These are phyloP conservation scores for Lanius ludovicianus DNA, from an alignment of 2,113 vertebrate species.

Conservation along the genomic window DNA sequence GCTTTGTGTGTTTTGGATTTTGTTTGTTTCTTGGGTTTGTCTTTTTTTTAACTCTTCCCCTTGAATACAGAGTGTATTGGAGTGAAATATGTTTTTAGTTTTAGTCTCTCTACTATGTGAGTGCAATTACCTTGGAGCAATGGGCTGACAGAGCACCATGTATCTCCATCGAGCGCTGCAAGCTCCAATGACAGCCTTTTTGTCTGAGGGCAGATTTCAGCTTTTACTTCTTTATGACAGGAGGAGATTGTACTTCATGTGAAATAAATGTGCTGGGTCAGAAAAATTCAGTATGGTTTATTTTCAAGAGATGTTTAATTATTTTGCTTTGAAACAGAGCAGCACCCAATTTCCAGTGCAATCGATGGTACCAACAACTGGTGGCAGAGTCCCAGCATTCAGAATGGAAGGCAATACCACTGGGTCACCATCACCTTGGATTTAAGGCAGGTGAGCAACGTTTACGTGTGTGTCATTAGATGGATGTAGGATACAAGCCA, in stretches of 20 bases:
- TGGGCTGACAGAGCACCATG: not conserved
- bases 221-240: not conserved
- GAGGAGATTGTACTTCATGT: not conserved
- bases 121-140: not conserved
- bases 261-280: not conserved
- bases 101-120: not conserved
- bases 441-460: slow-evolving; percentile 85
- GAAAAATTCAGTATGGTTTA: not conserved
- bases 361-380: slow-evolving; percentile 96
- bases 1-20: not conserved
- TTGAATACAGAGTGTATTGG: not conserved
- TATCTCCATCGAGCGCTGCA: not conserved
- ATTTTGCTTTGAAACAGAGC: slow-evolving; percentile 75
- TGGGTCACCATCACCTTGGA: slow-evolving; percentile 95
- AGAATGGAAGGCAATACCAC: slow-evolving; percentile 92
- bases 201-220: not conserved
- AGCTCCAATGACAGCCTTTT: not conserved
- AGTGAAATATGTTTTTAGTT: not conserved
- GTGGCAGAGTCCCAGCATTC: slow-evolving; percentile 99
- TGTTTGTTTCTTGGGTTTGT: not conserved
- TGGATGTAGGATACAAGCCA: not conserved
- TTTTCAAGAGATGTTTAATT: not conserved
- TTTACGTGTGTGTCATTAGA: not conserved
- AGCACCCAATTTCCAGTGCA: slow-evolving; percentile 88
- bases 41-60: not conserved